These are phyloP conservation scores for Drosophila rubida DNA, from an alignment of 2,888 invertebrate genomes.

Conservation along the genomic window DNA sequence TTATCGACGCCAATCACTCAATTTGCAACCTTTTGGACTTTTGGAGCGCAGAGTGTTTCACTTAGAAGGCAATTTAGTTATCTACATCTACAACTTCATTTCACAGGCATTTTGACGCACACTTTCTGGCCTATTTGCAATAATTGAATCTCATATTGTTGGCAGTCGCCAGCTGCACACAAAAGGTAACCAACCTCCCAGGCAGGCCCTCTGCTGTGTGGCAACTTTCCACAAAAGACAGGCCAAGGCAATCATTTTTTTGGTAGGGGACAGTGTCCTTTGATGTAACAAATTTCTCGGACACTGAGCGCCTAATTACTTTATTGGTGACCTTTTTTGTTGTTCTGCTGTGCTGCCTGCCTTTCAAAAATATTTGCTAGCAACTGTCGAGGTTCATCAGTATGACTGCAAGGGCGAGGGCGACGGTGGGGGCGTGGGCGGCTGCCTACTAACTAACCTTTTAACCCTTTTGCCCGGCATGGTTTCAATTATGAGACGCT, in stretches of 20 bases:
- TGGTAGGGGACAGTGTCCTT: conserved; percentile 48
- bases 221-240: conserved; percentile 57
- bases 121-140: conserved; percentile 58
- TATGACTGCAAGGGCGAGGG: not conserved
- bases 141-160: conserved; percentile 69
- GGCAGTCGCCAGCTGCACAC: conserved; percentile 41
- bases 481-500: conserved; percentile 69
- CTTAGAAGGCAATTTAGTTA: conserved; percentile 60
- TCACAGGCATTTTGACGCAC: conserved; percentile 41
- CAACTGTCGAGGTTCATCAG: conserved; percentile 39
- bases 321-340: conserved; percentile 76
- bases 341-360: too few species aligned
- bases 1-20: conserved; percentile 47
- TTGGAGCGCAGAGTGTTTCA: conserved; percentile 50
- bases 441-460: conserved; percentile 53
- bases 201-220: not conserved
- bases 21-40: conserved; percentile 47
- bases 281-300: conserved; percentile 79
- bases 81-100: conserved; percentile 55
- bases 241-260: conserved; percentile 29
- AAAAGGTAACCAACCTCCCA: conserved; percentile 51
- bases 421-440: too few species aligned
- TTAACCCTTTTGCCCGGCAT: conserved; percentile 64
- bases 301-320: conserved; percentile 80
- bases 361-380: conserved; percentile 33